Conservation (phyloP, 2,888 invertebrate species). For the Eupelmus urozonus region DNA sequence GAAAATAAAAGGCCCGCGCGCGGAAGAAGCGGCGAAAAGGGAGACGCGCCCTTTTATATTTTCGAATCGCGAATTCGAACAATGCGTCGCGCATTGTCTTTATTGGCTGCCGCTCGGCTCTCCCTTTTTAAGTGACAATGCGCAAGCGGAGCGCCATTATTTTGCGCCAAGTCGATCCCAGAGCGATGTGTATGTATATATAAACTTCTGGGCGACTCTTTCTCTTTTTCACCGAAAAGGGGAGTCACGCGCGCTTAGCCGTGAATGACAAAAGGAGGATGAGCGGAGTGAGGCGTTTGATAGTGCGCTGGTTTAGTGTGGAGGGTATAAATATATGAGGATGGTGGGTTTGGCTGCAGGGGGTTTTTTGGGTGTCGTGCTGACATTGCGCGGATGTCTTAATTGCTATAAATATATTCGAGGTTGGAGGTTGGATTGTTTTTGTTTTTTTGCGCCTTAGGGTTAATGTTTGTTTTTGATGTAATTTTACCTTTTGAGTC, state of each 20-base stretch:
- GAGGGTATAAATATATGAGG: conserved; percentile 45
- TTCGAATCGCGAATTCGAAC: conserved; percentile 57
- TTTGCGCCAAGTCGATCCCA: conserved; percentile 37
- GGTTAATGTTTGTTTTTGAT: too few species aligned
- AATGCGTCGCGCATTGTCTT: conserved; percentile 58
- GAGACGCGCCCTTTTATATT: conserved; percentile 18
- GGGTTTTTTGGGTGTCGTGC: background rate
- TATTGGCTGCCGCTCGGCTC: conserved; percentile 48
- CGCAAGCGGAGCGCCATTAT: conserved; percentile 58
- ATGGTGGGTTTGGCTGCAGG: too few species aligned
- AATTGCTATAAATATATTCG: too few species aligned
- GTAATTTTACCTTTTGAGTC: too few species aligned
- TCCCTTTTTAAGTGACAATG: conserved; percentile 54
- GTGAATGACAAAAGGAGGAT: conserved; percentile 45
- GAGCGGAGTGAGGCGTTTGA: conserved; percentile 36
- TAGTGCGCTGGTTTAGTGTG: background rate
- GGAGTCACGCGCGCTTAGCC: conserved; percentile 35
- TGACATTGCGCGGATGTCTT: too few species aligned
- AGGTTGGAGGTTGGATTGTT: too few species aligned
- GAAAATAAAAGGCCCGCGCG: background rate
- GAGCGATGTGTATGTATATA: background rate
- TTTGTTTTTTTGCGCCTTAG: too few species aligned
- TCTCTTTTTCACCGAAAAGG: too few species aligned
- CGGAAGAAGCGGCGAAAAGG: background rate
- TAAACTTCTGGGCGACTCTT: background rate